Evolutionary conservation across 2,113 vertebrate species (phyloP).

Genomic region (Speoplatyrhinus poulsoni): DNA sequence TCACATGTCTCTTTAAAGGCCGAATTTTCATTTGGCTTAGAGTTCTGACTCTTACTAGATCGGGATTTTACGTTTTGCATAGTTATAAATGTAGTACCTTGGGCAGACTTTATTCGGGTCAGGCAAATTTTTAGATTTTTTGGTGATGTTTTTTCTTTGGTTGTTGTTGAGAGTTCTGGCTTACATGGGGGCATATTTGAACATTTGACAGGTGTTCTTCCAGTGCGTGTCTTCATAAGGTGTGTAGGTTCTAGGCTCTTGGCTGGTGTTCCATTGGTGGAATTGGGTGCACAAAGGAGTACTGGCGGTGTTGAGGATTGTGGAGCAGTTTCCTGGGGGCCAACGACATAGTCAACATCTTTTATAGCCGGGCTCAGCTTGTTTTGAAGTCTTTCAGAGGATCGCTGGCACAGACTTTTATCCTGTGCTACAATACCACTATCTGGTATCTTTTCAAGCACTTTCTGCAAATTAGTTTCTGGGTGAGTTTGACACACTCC

Average conservation of each 20-base stretch:
- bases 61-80: slow-evolving; percentile 19
- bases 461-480: slow-evolving; percentile 6
- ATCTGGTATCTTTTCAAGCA: slow-evolving; percentile 8
- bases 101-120: neutral
- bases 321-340: neutral
- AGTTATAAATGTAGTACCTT: neutral
- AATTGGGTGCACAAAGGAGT: slow-evolving; percentile 12
- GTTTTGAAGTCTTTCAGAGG: slow-evolving; percentile 24
- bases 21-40: neutral
- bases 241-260: slow-evolving; percentile 41
- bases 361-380: slow-evolving; percentile 26
- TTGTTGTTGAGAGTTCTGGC: neutral
- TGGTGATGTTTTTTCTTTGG: neutral
- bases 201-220: slow-evolving; percentile 55
- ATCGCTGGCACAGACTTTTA: slow-evolving; percentile 4
- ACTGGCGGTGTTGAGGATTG: slow-evolving; percentile 11
- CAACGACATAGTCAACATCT: neutral
- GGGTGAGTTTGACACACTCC: slow-evolving; percentile 15
- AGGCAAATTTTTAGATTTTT: slow-evolving; percentile 26
- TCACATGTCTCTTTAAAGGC: slow-evolving; percentile 8
- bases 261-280: slow-evolving; percentile 20
- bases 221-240: slow-evolving; percentile 61
- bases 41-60: slow-evolving; percentile 12
- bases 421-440: slow-evolving; percentile 1
- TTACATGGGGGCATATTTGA: slow-evolving; percentile 3